Conservation (phyloP, 2,888 invertebrate species). For the Ophonus ardosiacus region DNA sequence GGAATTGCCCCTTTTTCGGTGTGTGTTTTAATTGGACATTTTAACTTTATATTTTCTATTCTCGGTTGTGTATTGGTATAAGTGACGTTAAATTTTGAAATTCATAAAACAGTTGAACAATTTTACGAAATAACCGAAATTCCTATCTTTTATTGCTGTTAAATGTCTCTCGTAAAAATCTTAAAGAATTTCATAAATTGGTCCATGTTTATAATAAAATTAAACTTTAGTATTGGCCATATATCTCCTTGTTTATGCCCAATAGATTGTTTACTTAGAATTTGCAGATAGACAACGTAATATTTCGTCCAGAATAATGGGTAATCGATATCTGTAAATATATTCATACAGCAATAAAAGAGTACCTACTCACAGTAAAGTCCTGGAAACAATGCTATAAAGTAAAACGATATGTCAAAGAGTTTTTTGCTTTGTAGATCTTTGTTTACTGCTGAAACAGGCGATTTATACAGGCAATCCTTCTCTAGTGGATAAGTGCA, state of each 20-base stretch:
- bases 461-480: conserved; percentile 35
- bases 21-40: no score
- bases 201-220: not conserved
- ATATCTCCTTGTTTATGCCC: not conserved
- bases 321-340: conserved; percentile 32
- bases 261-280: not conserved
- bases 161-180: not conserved
- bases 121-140: not conserved
- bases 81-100: not conserved
- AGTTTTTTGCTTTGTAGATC: conserved; percentile 8
- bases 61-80: no score
- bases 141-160: not conserved
- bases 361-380: conserved; percentile 2
- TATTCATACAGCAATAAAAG: conserved; percentile 34
- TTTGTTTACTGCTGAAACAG: conserved; percentile 14
- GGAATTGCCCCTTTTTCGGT: no score
- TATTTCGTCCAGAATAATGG: not conserved
- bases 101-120: not conserved
- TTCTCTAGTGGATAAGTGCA: conserved; percentile 19
- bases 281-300: not conserved
- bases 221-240: not conserved
- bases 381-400: conserved; percentile 8
- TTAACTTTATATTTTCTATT: no score
- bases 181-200: not conserved
- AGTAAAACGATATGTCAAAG: conserved; percentile 22